A percentile compares a stretch with the other conserved stretches of the same genome.
These are phyloP conservation scores for Drosophila miranda DNA, from an alignment of 1,140 invertebrate species.

Conservation along the genomic window DNA sequence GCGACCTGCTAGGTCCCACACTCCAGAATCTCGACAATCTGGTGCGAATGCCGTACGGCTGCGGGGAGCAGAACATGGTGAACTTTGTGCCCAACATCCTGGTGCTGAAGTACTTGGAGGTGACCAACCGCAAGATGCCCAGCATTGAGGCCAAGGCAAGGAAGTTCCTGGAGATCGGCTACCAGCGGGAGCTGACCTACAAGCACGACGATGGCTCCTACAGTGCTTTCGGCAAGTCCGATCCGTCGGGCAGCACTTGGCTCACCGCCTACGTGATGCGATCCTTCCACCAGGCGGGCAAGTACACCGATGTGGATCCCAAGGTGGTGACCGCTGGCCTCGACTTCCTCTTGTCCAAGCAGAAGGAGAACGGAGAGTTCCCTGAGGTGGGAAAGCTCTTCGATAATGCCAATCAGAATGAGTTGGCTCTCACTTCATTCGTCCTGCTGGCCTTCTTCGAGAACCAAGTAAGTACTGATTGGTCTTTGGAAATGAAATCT, in stretches of 20 bases:
- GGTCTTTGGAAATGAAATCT: too few relatives aligned
- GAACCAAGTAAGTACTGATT: conserved; percentile 83
- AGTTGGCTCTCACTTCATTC: conserved; percentile 92
- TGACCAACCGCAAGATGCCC: conserved; percentile 58
- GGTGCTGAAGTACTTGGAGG: conserved; percentile 88
- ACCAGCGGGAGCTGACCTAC: conserved; percentile 96
- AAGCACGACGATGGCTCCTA: conserved; percentile 95
- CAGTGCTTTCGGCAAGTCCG: conserved; percentile 93
- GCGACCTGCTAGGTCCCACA: conserved; percentile 90
- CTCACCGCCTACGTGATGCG: conserved; percentile 95
- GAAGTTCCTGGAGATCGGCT: conserved; percentile 91
- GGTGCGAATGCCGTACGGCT: conserved; percentile 93
- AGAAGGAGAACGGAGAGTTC: conserved; percentile 89
- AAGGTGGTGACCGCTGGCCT: conserved; percentile 88
- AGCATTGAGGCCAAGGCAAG: conserved; percentile 85
- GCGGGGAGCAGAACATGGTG: conserved; percentile 97
- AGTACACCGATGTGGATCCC: conserved; percentile 91
- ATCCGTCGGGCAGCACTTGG: conserved; percentile 93
- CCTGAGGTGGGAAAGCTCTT: conserved; percentile 88
- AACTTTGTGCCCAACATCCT: conserved; percentile 96
- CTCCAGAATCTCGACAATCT: conserved; percentile 90
- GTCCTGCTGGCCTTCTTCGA: conserved; percentile 92
- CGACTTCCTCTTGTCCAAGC: conserved; percentile 89
- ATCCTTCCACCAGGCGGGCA: conserved; percentile 91
- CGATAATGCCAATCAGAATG: conserved; percentile 79